Evolutionary conservation across 2,888 invertebrate genomes (phyloP).

Genomic region (Protophormia terraenovae): DNA sequence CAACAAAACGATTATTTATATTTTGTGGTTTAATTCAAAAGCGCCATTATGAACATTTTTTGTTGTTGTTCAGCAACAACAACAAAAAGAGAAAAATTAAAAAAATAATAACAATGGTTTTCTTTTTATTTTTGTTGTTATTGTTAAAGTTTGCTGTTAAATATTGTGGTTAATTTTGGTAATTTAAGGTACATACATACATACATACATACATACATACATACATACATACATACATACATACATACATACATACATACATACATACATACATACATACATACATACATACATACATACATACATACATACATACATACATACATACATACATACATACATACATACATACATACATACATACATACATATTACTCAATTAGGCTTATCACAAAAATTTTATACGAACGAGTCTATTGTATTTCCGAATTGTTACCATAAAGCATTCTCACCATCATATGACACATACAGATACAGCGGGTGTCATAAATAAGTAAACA

Average conservation of each 20-base stretch:
- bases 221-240: too few species aligned
- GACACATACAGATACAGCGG: neutral
- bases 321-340: too few species aligned
- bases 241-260: too few species aligned
- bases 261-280: too few species aligned
- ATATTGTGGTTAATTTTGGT: slow-evolving; percentile 27
- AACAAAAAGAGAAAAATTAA: too few species aligned
- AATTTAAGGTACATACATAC: slow-evolving; percentile 35
- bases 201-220: too few species aligned
- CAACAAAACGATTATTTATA: neutral
- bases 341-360: too few species aligned
- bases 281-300: too few species aligned
- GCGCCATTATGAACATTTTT: neutral
- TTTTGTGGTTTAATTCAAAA: slow-evolving; percentile 4
- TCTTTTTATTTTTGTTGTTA: neutral
- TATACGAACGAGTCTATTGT: neutral
- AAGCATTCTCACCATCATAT: neutral
- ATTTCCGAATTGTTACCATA: neutral
- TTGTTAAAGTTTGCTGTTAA: neutral
- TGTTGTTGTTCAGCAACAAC: neutral
- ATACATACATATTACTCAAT: slow-evolving; percentile 36
- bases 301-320: too few species aligned
- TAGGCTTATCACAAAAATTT: slow-evolving; percentile 13
- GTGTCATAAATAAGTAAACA: too few species aligned
- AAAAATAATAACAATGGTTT: neutral